A percentile compares a stretch with the other conserved stretches of the same genome.
These are phyloP conservation scores for Sebastes kiyomatsui DNA, from an alignment of 2,797 vertebrate genomes.

Conservation along the genomic window DNA sequence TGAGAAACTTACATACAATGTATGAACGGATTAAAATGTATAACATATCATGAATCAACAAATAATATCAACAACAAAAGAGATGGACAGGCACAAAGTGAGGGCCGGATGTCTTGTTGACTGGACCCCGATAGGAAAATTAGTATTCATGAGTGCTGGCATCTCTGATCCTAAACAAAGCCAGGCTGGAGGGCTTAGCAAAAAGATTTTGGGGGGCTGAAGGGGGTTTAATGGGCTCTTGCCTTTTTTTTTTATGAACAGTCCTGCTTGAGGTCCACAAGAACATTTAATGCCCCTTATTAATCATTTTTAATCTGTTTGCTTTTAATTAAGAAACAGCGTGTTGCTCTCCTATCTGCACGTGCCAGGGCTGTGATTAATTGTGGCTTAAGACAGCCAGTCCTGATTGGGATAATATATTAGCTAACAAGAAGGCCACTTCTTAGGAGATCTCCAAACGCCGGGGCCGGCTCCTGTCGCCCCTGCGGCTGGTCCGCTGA, in stretches of 20 bases:
- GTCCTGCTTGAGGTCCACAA: conserved; percentile 92
- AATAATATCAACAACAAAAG: conserved; percentile 32
- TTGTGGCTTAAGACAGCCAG: conserved; percentile 96
- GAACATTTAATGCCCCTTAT: conserved; percentile 99
- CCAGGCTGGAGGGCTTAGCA: conserved; percentile 81
- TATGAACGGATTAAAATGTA: not conserved
- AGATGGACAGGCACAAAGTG: conserved; percentile 25
- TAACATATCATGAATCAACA: conserved; percentile 9
- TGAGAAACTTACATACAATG: not conserved
- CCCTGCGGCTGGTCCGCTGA: conserved; percentile 45
- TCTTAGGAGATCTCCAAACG: conserved; percentile 80
- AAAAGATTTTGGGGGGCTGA: conserved; percentile 75
- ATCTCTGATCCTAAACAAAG: conserved; percentile 85
- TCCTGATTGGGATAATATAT: conserved; percentile 96
- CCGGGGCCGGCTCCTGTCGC: conserved; percentile 62
- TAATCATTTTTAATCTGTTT: conserved; percentile 99
- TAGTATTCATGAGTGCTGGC: conserved; percentile 82
- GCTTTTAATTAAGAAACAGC: conserved; percentile 99
- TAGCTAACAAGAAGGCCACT: conserved; percentile 90
- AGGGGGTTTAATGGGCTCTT: conserved; percentile 80
- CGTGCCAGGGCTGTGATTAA: conserved; percentile 99
- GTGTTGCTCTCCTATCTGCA: conserved; percentile 98
- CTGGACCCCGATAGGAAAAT: conserved; percentile 72
- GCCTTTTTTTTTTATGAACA: conserved; percentile 80
- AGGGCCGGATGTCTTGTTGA: conserved; percentile 66